Conservation (phyloP, 1,140 invertebrate species). For the Zaprionus lachaisei region DNA sequence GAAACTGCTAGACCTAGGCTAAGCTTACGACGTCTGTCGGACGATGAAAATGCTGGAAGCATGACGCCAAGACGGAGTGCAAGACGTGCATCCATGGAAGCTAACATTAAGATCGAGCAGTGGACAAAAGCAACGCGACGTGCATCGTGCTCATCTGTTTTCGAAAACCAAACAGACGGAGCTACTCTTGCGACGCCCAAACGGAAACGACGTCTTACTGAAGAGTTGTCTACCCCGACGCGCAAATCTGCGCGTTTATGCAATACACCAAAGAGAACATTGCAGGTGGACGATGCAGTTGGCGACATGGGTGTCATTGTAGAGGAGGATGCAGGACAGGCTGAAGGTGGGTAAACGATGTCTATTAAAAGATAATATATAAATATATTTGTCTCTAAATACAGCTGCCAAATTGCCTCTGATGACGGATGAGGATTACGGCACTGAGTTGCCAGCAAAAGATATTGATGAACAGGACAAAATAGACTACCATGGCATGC, state of each 20-base stretch:
- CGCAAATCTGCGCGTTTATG: conserved; percentile 46
- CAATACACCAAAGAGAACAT: conserved; percentile 38
- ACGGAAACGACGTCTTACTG: conserved; percentile 54
- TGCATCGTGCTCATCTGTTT: conserved; percentile 46
- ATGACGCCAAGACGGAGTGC: conserved; percentile 57
- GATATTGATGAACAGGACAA: conserved; percentile 47
- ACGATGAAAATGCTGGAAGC: conserved; percentile 23
- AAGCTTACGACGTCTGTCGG: conserved; percentile 42
- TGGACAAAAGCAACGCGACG: conserved; percentile 37
- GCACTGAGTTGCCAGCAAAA: conserved; percentile 43
- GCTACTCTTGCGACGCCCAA: conserved; percentile 36
- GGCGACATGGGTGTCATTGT: conserved; percentile 68
- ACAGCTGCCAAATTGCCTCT: conserved; percentile 7
- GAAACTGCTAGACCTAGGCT: conserved; percentile 29
- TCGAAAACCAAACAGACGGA: neutral
- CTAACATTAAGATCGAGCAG: conserved; percentile 14
- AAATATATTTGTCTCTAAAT: neutral
- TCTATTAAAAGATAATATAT: neutral
- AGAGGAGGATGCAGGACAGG: conserved; percentile 42
- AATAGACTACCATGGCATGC: conserved; percentile 62
- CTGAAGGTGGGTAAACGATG: conserved; percentile 37
- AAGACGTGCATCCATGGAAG: conserved; percentile 54
- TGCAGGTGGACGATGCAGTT: conserved; percentile 58
- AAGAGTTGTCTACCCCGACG: conserved; percentile 51
- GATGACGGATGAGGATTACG: conserved; percentile 61